These are phyloP conservation scores for Homalodisca vitripennis DNA, from an alignment of 1,140 invertebrate species.

Conservation along the genomic window DNA sequence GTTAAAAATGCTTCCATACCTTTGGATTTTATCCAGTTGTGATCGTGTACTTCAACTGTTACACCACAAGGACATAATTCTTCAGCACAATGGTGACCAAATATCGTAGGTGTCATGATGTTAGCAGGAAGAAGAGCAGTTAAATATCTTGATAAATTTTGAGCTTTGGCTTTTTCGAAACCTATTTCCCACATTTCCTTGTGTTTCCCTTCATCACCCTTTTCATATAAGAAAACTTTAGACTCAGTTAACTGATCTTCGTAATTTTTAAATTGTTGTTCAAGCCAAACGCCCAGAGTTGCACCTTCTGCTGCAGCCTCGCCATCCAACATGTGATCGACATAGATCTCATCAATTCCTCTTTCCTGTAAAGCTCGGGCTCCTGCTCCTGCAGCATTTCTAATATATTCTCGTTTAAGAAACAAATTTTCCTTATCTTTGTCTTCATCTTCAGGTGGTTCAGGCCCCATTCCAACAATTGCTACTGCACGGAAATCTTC, in stretches of 20 bases:
- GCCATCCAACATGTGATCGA: slow-evolving; percentile 69
- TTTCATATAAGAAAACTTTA: slow-evolving; percentile 39
- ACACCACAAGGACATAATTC: slow-evolving; percentile 40
- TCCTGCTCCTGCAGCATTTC: slow-evolving; percentile 51
- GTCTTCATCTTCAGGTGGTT: slow-evolving; percentile 47
- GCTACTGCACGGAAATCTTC: slow-evolving; percentile 44
- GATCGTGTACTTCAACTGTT: slow-evolving; percentile 48
- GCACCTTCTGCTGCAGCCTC: slow-evolving; percentile 75
- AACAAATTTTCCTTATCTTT: slow-evolving; percentile 49
- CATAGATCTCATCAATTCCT: slow-evolving; percentile 49
- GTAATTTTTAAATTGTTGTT: slow-evolving; percentile 63
- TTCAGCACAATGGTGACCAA: slow-evolving; percentile 57
- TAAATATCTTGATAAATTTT: slow-evolving; percentile 76
- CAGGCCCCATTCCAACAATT: slow-evolving; percentile 52
- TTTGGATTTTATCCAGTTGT: slow-evolving; percentile 53
- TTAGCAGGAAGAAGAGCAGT: slow-evolving; percentile 84
- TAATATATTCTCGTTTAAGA: slow-evolving; percentile 50
- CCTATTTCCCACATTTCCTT: slow-evolving; percentile 68
- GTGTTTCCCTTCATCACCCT: not conserved
- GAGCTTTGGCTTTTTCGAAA: slow-evolving; percentile 68
- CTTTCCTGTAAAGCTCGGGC: slow-evolving; percentile 50
- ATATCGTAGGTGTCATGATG: slow-evolving; percentile 78
- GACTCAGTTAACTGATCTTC: slow-evolving; percentile 55
- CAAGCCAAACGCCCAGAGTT: slow-evolving; percentile 59
- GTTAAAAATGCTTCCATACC: slow-evolving; percentile 57